Evolutionary conservation across 92 coral and sea anemone genomes (phyloP), one percentile per base, ranked within the genome.

Genomic region (Phenganax stokvisi): DNA sequence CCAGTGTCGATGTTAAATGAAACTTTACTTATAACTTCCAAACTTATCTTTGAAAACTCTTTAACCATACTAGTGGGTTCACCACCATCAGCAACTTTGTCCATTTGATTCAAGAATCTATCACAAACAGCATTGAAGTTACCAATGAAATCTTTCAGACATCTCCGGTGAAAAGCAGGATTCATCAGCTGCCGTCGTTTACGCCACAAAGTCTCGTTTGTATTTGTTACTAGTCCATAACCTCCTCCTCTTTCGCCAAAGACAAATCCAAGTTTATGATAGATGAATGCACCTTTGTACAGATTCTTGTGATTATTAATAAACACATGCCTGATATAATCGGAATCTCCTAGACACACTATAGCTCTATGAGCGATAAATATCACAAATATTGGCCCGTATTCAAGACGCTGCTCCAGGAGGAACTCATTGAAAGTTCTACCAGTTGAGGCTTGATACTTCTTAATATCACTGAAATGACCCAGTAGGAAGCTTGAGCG

Each of bases 11-110:
- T 25, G 27, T 59, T 59, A 59, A 59, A 59, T 6, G 65, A 59
- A 59, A 91, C 96, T 87, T 91, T 89, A 8, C 92, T 91, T 12
- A 91, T 78, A 68, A 89, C 88, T 72, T 91, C 96, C 59, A 91
- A 70, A 28, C 89, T 84, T 67, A 89, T 64, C 54, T 91, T 84
- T 25, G 85, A 92, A 51, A 91, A 81, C 81, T 91, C 92, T 30
- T 91, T 90, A 13, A 91, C 92, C 90, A 91, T 84, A 51, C 92
- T 86, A 7, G 89, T 87, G 52, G 82, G 85, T 7, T 88, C 84
- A 51, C 87, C 92, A 25, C 88, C 92, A 57, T 84, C 54, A 10
- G 56, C 47, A 37, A 37, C 47, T 37, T 37, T 89, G 27, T 83
- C 86, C 27, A 91, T 86, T 74, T 87, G 89, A 51, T 72, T 76